Percentiles rank a stretch among this genome's conserved stretches.
Evolutionary conservation across 2,888 invertebrate genomes (phyloP).

Genomic region (Spodoptera littoralis): DNA sequence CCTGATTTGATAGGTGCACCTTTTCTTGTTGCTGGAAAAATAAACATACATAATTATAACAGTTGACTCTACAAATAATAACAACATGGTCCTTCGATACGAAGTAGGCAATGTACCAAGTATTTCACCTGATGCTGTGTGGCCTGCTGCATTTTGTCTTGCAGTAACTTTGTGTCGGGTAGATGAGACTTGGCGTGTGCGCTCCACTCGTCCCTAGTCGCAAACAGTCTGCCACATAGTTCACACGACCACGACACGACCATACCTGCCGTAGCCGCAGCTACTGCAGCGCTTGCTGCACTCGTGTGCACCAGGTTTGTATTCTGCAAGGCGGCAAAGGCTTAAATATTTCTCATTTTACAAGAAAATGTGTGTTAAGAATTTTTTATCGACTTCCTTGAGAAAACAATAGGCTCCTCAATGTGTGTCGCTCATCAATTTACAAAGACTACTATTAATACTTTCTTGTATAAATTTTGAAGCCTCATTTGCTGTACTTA

Average conservation of each 20-base stretch:
- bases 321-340: conserved; percentile 67
- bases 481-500: conserved; percentile 8
- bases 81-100: conserved; percentile 1
- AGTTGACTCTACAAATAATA: background rate
- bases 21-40: conserved; percentile 82
- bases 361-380: too few species aligned
- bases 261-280: conserved; percentile 85
- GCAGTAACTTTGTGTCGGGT: conserved; percentile 86
- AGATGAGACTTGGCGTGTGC: conserved; percentile 92
- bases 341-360: background rate
- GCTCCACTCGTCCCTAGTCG: conserved; percentile 93
- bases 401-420: too few species aligned
- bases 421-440: too few species aligned
- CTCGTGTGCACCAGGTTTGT: conserved; percentile 86
- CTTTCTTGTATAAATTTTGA: conserved; percentile 2
- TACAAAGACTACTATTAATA: background rate
- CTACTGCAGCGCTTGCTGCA: conserved; percentile 82
- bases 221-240: conserved; percentile 92
- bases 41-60: background rate
- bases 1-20: conserved; percentile 84
- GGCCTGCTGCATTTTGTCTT: conserved; percentile 85
- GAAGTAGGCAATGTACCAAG: background rate
- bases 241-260: conserved; percentile 93
- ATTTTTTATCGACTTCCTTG: too few species aligned
- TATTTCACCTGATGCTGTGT: conserved; percentile 70